Base-by-base conservation (phyloP, 2,113 vertebrate genomes). In the Gymnarchus niloticus region DNA sequence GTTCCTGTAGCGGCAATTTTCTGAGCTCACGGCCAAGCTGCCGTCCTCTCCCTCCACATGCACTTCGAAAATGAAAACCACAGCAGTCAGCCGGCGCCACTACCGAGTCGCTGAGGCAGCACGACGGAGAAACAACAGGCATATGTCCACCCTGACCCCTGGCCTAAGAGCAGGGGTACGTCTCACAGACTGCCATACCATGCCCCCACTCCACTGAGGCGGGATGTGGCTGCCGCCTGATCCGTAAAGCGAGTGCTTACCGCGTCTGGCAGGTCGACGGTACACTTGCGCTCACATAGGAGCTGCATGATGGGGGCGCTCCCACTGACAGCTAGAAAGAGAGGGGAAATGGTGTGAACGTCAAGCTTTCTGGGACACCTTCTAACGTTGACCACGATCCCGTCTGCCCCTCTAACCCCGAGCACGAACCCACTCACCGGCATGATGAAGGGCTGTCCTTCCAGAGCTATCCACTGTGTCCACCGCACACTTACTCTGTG, bases 361-460 rank as follows among this genome's bases (percentile, higher is more conserved):
- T 6, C 6, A 19, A 9, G 25, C 54, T 54, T 28, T 6, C 73
- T 44, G 69, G 51, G n/a, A n/a, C n/a, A n/a, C n/a, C n/a, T n/a
- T n/a, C n/a, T n/a, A n/a, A n/a, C n/a, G n/a, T n/a, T n/a, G n/a
- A n/a, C n/a, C n/a, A n/a, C n/a, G n/a, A n/a, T n/a, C 81, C 52
- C 85, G 87, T 87, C 9, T 17, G 46, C 14, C 46, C n/a, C 41
- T 19, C 12, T 19, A n/a, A 21, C 78, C 41, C 33, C 28, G n/a
- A 14, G n/a, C 54, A 57, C 37, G 19, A 41, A 2, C 54, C 33
- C 49, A 85, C 90, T 94, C 91, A 99, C 98, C 97, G 94, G 97
- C 96, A 19, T 97, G 96, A 91, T 99, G 98, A 84, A 99, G 93
- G 83, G 97, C 95, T 65, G 96, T 96, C 91, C 94, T 98, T 85